A percentile compares a stretch with the other conserved stretches of the same genome.
Conservation (phyloP, 2,888 invertebrate genomes). For the Kuschelorhynchus macadamiae region DNA sequence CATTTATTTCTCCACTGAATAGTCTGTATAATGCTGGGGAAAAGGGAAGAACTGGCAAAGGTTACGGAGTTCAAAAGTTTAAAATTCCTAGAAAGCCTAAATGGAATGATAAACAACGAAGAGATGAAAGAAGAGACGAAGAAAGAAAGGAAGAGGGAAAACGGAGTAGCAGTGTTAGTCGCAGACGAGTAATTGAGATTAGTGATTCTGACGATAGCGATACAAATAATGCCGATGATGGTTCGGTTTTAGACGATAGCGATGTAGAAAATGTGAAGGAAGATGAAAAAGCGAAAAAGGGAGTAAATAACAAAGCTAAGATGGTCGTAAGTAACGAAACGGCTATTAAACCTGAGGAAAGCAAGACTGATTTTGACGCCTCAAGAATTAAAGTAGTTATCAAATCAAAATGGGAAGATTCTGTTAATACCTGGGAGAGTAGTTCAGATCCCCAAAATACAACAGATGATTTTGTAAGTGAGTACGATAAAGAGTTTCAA, state of each 20-base stretch:
- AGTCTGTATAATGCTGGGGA: slow-evolving; percentile 69
- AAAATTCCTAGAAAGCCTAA: slow-evolving; percentile 70
- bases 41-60: slow-evolving; percentile 67
- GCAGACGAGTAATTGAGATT: slow-evolving; percentile 12
- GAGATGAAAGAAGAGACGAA: slow-evolving; percentile 28
- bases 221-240: slow-evolving; percentile 31
- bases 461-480: slow-evolving; percentile 41
- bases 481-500: slow-evolving; percentile 38
- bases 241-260: slow-evolving; percentile 20
- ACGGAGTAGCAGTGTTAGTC: slow-evolving; percentile 3
- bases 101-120: slow-evolving; percentile 24
- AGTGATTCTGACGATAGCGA: slow-evolving; percentile 45
- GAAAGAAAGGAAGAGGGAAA: not conserved
- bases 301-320: not conserved
- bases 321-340: not conserved
- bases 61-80: slow-evolving; percentile 70
- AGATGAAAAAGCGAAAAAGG: slow-evolving; percentile 11
- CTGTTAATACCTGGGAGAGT: not conserved
- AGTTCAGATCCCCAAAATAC: not conserved
- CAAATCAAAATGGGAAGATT: not conserved
- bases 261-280: slow-evolving; percentile 5
- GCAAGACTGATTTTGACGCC: slow-evolving; percentile 7
- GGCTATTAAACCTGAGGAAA: not conserved
- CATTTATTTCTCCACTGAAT: slow-evolving; percentile 69
- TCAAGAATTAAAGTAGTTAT: slow-evolving; percentile 28